A percentile compares a stretch with the other conserved stretches of the same genome.
Evolutionary conservation across 2,113 vertebrate genomes (phyloP).

Genomic region (Trochalopteron elliotii): DNA sequence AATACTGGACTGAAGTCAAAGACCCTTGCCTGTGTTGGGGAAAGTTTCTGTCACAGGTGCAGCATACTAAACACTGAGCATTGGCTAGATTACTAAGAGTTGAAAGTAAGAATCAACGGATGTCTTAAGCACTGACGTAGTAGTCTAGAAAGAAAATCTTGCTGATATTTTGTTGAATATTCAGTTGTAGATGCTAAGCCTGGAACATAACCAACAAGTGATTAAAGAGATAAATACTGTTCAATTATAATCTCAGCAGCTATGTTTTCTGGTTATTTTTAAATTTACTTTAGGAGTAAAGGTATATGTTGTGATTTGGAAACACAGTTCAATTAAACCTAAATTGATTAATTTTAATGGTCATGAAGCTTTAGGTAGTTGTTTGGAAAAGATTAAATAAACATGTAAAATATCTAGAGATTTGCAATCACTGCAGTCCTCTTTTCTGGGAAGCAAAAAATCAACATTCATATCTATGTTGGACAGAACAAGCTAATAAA

Average conservation of each 20-base stretch:
- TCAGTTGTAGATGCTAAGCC: not conserved
- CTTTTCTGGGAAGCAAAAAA: not conserved
- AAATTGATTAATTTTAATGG: conserved; percentile 8
- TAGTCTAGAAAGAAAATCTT: not conserved
- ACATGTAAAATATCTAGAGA: not conserved
- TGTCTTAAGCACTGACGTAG: not conserved
- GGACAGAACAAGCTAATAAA: not conserved
- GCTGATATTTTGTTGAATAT: not conserved
- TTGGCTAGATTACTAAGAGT: not conserved
- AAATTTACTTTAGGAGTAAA: not conserved
- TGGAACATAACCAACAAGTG: not conserved
- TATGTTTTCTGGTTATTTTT: conserved; percentile 3
- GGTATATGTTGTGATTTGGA: not conserved
- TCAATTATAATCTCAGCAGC: not conserved
- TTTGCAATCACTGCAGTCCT: not conserved
- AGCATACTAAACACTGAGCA: not conserved
- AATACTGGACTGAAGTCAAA: conserved; percentile 16
- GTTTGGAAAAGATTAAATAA: not conserved
- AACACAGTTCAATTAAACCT: not conserved
- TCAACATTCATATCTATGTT: not conserved
- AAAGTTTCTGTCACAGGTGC: not conserved
- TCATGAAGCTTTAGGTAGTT: not conserved
- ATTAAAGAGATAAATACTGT: conserved; percentile 7
- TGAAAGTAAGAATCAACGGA: conserved; percentile 15
- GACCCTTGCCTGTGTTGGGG: not conserved